Base-by-base conservation (phyloP, 1,140 invertebrate genomes). In the Pogonomyrmex californicus region DNA sequence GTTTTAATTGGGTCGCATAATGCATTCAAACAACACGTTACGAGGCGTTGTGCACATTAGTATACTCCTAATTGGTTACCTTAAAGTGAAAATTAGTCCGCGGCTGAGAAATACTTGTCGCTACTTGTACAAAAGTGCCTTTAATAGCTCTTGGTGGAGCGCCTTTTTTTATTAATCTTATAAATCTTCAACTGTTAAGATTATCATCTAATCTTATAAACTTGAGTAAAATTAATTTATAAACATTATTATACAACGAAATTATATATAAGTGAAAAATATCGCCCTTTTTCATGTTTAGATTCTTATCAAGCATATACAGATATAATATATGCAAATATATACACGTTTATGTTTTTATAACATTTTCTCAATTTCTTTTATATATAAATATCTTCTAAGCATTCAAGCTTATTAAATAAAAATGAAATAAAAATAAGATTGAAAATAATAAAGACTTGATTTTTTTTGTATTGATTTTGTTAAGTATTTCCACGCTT, bases 71-170 rank as follows among this genome's bases (percentile, higher is more conserved):
- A 81, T 81, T 81, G 77, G 38, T 58, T 56, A 71, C 14, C 51
- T 81, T 81, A 70, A 56, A 81, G 78, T 23, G 65, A 81, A 71
- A 81, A 81, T 71, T 81, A 81, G 77, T 78, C 6, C 76, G 33
- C 56, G 9, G 44, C 7, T 17, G 60, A 79, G 23, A 56, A 71
- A 71, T 81, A 81, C 68, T 81, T 33, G 65, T 81, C 36, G n/a
- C 4, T 71, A 10, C 5, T 30, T 38, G 14, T 47, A 41, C 14
- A 81, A 2, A 23, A 36, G 51, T 66, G 38, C 66, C 12, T 66
- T 79, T 54, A 79, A 66, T 41, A 79, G 17, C 33, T 78, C 1
- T 51, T 44, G 38, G 4, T 23, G 5, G 17, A 63, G 33, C 62
- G 44, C 4, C 30, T 33, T 49, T 41, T 23, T 0, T 81, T 65